Base-by-base conservation (phyloP, 2,797 vertebrate species). In the Molossus alvarezi region DNA sequence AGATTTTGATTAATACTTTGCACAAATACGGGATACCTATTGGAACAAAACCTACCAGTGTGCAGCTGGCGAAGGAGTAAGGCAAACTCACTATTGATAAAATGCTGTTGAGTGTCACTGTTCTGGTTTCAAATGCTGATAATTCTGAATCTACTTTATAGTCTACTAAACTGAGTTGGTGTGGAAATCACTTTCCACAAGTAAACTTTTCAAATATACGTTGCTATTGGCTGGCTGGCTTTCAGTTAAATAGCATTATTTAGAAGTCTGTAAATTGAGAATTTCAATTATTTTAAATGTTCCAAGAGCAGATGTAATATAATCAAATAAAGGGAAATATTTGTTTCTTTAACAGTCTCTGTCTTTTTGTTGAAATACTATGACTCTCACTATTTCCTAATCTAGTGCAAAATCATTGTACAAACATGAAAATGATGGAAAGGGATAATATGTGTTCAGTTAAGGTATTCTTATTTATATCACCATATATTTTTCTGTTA, bases 41-140 rank as follows among this genome's bases (percentile, higher is more conserved):
- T 41, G 99, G 99, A 98, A 99, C 99, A 97, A 99, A 99, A 95
- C 99, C 99, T 0, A 99, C 98, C 97, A 99, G 98, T 67, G 98
- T 99, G 87, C 98, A 98, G 53, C 99, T 99, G 98, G 99, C 99
- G 84, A 99, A 99, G 99, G 99, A 99, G 99, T 99, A 99, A 99
- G 99, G 97, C 91, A 97, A 98, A 97, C 93, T 94, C 95, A 96
- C 90, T 98, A 71, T 95, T 95, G 97, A 55, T 97, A 96, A 62
- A 48, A 97, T 84, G 84, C n/a, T 96, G 33, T 88, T 95, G 67
- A 88, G 27, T 88, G 2, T 51, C 97, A 53, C 73, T 55, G 64
- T 94, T 95, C 80, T 97, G 45, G 33, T 92, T 95, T 84, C 88
- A 92, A 83, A 89, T 97, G 73, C 93, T 97, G 93, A 96, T 97